These are phyloP conservation scores for Pantala flavescens DNA, from an alignment of 1,140 invertebrate species.

Conservation along the genomic window DNA sequence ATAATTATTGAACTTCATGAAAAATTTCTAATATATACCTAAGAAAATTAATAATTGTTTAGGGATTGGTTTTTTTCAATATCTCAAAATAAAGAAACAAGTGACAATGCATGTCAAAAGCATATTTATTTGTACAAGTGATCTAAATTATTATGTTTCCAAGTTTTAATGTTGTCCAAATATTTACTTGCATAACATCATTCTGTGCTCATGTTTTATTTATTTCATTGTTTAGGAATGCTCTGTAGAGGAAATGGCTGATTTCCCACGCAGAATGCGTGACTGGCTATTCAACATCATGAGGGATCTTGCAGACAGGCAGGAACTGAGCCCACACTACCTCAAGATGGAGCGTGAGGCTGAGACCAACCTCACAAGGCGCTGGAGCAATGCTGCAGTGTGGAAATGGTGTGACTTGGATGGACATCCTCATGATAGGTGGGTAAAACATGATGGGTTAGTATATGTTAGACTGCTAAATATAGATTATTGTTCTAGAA, in stretches of 20 bases:
- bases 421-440: conserved; percentile 73
- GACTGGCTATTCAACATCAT: conserved; percentile 96
- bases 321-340: conserved; percentile 75
- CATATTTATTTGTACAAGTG: too few relatives aligned
- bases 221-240: conserved; percentile 46
- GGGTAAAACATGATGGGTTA: too few relatives aligned
- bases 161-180: too few relatives aligned
- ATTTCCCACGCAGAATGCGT: conserved; percentile 87
- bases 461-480: too few relatives aligned
- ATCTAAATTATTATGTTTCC: too few relatives aligned
- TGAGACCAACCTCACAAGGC: conserved; percentile 67
- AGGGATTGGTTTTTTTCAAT: too few relatives aligned
- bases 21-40: too few relatives aligned
- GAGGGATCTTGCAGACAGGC: conserved; percentile 82
- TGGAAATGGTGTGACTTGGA: conserved; percentile 97
- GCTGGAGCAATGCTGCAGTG: conserved; percentile 83
- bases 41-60: too few relatives aligned
- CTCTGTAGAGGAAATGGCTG: conserved; percentile 69
- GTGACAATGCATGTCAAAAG: too few relatives aligned
- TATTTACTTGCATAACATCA: neutral
- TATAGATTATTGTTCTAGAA: too few relatives aligned
- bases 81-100: too few relatives aligned
- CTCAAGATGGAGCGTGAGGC: conserved; percentile 78
- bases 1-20: too few relatives aligned
- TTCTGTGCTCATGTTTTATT: conserved; percentile 19